phyloP scores from a whole-genome alignment of 1,140 invertebrate genomes.

The Gryllus bimaculatus region DNA sequence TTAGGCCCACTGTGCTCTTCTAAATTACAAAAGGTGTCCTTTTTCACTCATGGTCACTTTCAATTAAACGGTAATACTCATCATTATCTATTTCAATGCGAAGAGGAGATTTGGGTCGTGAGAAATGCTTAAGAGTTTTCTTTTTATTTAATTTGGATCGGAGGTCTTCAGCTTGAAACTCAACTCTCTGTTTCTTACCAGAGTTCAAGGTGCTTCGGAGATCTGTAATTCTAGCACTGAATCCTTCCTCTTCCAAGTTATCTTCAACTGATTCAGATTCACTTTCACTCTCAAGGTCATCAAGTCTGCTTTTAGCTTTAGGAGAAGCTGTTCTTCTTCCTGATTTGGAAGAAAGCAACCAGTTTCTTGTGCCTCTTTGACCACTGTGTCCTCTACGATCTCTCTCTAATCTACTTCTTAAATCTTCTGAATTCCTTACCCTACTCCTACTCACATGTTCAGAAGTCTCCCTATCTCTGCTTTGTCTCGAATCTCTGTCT shows the following conservation, averaged over 20 bases:
- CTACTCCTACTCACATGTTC: neutral
- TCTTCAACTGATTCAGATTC: neutral
- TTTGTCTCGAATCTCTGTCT: no score
- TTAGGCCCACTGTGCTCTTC: neutral
- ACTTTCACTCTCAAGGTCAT: constrained; percentile 15
- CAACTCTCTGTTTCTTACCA: neutral
- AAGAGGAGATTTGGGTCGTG: constrained; percentile 21
- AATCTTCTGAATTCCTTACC: constrained; percentile 7
- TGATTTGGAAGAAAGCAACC: neutral
- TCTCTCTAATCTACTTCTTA: constrained; percentile 13
- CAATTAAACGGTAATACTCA: constrained; percentile 24
- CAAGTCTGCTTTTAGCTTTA: no score
- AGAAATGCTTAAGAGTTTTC: constrained; percentile 16
- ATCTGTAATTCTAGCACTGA: neutral
- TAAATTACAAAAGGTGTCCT: neutral
- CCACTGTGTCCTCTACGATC: constrained; percentile 4
- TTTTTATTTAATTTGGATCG: constrained; percentile 24
- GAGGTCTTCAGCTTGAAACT: constrained; percentile 19
- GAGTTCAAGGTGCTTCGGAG: neutral
- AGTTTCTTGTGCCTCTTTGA: neutral
- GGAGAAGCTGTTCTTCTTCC: neutral
- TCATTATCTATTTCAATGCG: constrained; percentile 26
- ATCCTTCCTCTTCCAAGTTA: neutral
- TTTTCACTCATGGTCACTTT: constrained; percentile 20
- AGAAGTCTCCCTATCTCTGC: neutral